These are phyloP conservation scores for Gnathonemus longibarbis DNA, from an alignment of 2,113 vertebrate species.

Conservation along the genomic window DNA sequence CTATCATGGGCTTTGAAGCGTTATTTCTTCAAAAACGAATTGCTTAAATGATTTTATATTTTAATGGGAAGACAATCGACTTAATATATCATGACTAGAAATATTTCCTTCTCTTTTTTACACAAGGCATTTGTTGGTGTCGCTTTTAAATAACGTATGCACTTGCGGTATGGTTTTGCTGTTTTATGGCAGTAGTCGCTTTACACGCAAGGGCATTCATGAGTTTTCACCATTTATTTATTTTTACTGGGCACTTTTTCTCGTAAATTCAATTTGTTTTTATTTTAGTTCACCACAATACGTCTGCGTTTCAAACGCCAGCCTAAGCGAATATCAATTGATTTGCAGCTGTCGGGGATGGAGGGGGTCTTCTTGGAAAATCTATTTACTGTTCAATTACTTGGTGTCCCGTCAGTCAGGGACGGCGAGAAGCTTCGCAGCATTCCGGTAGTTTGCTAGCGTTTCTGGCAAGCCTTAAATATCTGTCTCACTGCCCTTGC, in stretches of 20 bases:
- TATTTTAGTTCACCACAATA: conserved; percentile 10
- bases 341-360: not conserved
- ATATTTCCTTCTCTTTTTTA: not conserved
- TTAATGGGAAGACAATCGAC: not conserved
- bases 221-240: not conserved
- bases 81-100: not conserved
- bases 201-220: not conserved
- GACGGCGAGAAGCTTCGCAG: not conserved
- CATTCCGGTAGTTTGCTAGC: not conserved
- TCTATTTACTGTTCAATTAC: conserved; percentile 18
- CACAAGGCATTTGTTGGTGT: not conserved
- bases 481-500: not conserved
- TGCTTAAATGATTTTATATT: not conserved
- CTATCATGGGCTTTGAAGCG: not conserved
- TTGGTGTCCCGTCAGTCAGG: not conserved
- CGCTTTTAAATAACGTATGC: not conserved
- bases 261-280: conserved; percentile 19
- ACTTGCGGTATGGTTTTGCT: not conserved
- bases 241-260: not conserved
- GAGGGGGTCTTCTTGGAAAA: conserved; percentile 11
- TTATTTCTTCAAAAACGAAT: not conserved
- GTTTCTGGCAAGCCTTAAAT: not conserved
- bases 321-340: conserved; percentile 23
- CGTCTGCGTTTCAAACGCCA: conserved; percentile 1
- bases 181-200: not conserved